A percentile compares a stretch with the other conserved stretches of the same genome.
Evolutionary conservation across 2,888 invertebrate species (phyloP).

Genomic region (Therioaphis trifolii): DNA sequence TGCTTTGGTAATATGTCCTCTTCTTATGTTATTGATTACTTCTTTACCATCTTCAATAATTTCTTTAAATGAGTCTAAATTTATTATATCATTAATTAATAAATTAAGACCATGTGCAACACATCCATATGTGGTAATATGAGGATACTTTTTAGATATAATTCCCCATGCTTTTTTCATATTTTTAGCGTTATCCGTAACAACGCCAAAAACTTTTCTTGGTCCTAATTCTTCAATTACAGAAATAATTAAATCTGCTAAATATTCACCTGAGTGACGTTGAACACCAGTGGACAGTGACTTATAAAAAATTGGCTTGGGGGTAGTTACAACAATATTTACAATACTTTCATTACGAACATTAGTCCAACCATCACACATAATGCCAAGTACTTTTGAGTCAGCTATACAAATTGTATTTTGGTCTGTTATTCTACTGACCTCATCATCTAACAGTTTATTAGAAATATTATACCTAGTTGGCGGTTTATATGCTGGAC

Average conservation of each 20-base stretch:
- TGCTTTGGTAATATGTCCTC: background rate
- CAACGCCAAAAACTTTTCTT: background rate
- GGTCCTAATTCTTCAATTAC: slow-evolving; percentile 27
- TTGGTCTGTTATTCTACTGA: too few species aligned
- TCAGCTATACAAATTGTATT: too few species aligned
- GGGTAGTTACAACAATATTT: slow-evolving; percentile 44
- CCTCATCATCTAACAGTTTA: too few species aligned
- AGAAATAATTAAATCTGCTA: background rate
- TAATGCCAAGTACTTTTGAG: background rate
- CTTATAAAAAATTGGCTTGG: slow-evolving; percentile 63
- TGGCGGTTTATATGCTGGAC: too few species aligned
- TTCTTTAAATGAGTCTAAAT: background rate
- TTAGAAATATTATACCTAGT: too few species aligned
- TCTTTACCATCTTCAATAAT: background rate
- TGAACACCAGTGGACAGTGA: slow-evolving; percentile 40
- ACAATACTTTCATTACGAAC: slow-evolving; percentile 36
- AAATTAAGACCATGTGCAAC: background rate
- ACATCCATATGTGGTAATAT: slow-evolving; percentile 15
- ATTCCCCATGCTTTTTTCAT: slow-evolving; percentile 25
- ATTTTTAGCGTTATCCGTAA: slow-evolving; percentile 21
- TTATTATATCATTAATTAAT: slow-evolving; percentile 42
- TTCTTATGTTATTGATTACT: slow-evolving; percentile 22
- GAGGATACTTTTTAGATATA: slow-evolving; percentile 19
- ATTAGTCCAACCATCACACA: slow-evolving; percentile 44
- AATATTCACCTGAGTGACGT: background rate